Evolutionary conservation across 2,113 vertebrate species (phyloP), one percentile per base, ranked within the genome.

Genomic region (Tor tambroides): DNA sequence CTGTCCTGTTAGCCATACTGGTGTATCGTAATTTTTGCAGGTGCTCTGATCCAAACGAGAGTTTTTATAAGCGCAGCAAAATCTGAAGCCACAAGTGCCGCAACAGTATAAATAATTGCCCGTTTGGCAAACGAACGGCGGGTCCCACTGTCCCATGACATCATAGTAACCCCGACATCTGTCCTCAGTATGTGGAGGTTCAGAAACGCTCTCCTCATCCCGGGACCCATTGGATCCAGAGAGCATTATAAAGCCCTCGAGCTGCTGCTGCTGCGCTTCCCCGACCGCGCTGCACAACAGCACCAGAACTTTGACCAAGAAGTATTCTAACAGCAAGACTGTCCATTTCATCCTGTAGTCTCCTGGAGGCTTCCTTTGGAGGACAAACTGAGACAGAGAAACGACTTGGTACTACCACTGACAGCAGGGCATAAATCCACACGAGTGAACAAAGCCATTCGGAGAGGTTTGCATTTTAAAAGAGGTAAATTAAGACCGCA

Each of bases 61-160:
- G 93, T 96, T 95, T 91, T 96, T 97, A 94, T 96, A 96, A 88
- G 97, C 96, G 95, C 98, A 99, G 95, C 98, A 99, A 95, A 99
- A 99, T 88, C 98, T 96, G 95, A 99, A 99, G 96, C 98, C 98
- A 96, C 98, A 99, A 96, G 98, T 99, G 95, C 98, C 98, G 91
- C 98, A 99, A 95, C 98, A 99, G 94, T 96, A 99, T 90, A 99
- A 95, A 94, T 99, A 99, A 91, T 96, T 96, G 87, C 97, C 96
- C n/a, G 97, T 98, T 89, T 97, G 97, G 96, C 98, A 99, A 91
- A 96, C 95, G 92, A 99, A 99, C 92, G 97, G 96, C 80, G 97
- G 97, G 94, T 99, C 98, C 96, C 97, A 99, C 95, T 99, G 98
- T 92, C 98, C 98, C 98, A 99, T 99, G 93, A 99, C 98, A 89